A percentile compares a stretch with the other conserved stretches of the same genome.
Conservation (phyloP, 2,888 invertebrate species). For the Cataglyphis livida region DNA sequence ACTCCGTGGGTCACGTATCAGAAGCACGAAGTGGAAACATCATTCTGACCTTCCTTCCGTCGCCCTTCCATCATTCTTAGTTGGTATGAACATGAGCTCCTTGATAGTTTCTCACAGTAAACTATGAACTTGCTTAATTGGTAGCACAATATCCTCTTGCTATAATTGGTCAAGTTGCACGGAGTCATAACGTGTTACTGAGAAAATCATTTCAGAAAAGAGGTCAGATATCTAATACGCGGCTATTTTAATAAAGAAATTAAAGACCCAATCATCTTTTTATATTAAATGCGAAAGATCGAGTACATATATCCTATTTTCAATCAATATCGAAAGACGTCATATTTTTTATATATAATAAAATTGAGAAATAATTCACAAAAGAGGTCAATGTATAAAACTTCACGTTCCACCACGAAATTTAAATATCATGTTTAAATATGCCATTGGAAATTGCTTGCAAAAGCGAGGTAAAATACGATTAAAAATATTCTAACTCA, state of each 20-base stretch:
- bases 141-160: conserved; percentile 62
- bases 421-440: conserved; percentile 43
- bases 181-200: conserved; percentile 13
- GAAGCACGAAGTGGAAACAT: conserved; percentile 57
- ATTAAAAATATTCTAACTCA: conserved; percentile 44
- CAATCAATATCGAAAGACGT: conserved; percentile 12
- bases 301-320: conserved; percentile 7
- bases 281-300: neutral
- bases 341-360: conserved; percentile 3
- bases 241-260: neutral
- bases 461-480: conserved; percentile 21
- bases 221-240: conserved; percentile 3
- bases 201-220: neutral
- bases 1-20: conserved; percentile 38
- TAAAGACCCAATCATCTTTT: neutral
- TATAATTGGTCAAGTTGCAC: conserved; percentile 59
- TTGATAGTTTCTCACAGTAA: conserved; percentile 48
- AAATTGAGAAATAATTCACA: conserved; percentile 37
- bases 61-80: conserved; percentile 37
- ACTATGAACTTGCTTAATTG: conserved; percentile 66
- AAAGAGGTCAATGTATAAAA: conserved; percentile 24
- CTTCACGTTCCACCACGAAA: neutral
- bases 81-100: conserved; percentile 50
- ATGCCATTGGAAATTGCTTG: neutral
- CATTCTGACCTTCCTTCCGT: conserved; percentile 14